These are phyloP conservation scores for Oscheius sp. DNA, from an alignment of 2,888 invertebrate species.

Conservation along the genomic window DNA sequence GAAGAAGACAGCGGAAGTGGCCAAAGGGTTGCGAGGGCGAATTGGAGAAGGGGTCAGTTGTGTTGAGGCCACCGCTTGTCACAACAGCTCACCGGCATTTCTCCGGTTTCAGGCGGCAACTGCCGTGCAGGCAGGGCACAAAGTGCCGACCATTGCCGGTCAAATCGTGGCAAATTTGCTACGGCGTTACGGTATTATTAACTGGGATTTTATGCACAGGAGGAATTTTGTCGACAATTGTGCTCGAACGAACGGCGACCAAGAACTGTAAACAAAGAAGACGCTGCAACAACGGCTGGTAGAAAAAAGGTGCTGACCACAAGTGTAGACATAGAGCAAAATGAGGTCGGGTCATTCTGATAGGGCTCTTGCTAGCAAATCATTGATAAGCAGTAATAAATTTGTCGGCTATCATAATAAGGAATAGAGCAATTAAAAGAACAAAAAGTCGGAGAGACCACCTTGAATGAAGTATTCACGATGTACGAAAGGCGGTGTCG, in stretches of 20 bases:
- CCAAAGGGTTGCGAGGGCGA: conserved; percentile 10
- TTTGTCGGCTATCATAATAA: neutral
- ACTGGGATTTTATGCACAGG: neutral
- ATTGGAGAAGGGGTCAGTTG: conserved; percentile 30
- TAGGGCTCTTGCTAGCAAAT: conserved; percentile 7
- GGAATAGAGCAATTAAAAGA: neutral
- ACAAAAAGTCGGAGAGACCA: neutral
- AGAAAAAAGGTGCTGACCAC: neutral
- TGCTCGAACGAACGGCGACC: neutral
- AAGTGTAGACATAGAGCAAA: conserved; percentile 11
- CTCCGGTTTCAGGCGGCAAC: conserved; percentile 35
- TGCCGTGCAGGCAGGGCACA: conserved; percentile 27
- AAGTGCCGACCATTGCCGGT: conserved; percentile 31
- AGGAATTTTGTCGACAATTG: neutral
- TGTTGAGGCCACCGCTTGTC: conserved; percentile 34
- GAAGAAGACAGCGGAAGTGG: neutral
- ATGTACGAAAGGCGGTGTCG: neutral
- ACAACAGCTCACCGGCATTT: conserved; percentile 37
- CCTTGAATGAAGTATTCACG: neutral
- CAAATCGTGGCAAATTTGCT: conserved; percentile 19
- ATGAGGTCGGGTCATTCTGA: conserved; percentile 27
- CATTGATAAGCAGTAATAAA: conserved; percentile 1
- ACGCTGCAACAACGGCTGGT: conserved; percentile 5
- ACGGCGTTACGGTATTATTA: conserved; percentile 24
- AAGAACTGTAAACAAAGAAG: neutral